Base-by-base conservation (phyloP, 2,888 invertebrate species). In the Therioaphis trifolii region DNA sequence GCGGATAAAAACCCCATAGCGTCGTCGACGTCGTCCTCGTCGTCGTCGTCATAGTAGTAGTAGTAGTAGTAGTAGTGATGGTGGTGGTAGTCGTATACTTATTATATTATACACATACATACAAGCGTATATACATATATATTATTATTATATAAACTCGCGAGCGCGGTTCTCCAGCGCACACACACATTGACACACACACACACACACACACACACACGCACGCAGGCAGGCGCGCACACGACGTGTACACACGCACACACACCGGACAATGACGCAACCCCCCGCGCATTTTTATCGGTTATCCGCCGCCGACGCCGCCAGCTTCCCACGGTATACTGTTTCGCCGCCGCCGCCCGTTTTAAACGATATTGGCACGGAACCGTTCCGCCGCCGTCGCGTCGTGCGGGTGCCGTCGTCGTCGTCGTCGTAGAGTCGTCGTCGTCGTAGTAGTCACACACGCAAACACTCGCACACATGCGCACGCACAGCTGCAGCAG, bases 1-100 rank as follows among this genome's bases (percentile, higher is more conserved):
- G 61, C 82, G 82, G 82, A 72, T 82, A 82, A 82, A 79, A 82
- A 82, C 82, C 82, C 82, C 61, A 24, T 35, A 66, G 66, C 77
- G 77, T 52, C 66, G 66, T 40, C n/a, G n/a, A 9, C 35, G 24
- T 55, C 21, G 74, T 74, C 24, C 35, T 40, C 18, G 29, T 61
- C 14, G 27, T 76, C 27, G 43, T 75, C 24, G 35, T 21, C 40
- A 12, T n/a, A 27, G 46, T n/a, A 7, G 63, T 11, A 29, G 43
- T 21, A 35, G 40, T 46, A 24, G 71, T 18, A 29, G 71, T 18
- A n/a, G 27, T 24, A 1, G 66, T 21, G 40, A 24, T 43, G 21
- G 43, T 49, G 27, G 71, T 12, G 27, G 71, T 7, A 14, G 35
- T 29, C 55, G 74, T 40, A 35, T 40, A n/a, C 40, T n/a, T 68